Evolutionary conservation across 2,797 vertebrate genomes (phyloP).

Genomic region (Bucorvus abyssinicus): DNA sequence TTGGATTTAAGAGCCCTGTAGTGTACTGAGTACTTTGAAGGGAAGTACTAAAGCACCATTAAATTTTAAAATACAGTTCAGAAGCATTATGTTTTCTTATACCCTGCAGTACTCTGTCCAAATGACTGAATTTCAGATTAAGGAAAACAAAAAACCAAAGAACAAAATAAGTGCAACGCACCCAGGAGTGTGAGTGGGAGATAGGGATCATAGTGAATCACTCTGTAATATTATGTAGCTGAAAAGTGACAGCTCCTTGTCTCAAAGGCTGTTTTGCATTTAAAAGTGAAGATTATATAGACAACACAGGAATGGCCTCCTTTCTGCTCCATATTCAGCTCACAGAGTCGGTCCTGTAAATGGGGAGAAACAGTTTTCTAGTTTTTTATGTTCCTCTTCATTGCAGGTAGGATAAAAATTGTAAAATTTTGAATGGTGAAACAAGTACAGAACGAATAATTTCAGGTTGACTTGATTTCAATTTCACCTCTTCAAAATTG

Average conservation of each 20-base stretch:
- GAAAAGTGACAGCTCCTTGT: neutral
- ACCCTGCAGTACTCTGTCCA: neutral
- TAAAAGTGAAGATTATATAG: neutral
- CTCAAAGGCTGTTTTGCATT: neutral
- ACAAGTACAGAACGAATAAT: neutral
- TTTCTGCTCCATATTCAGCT: neutral
- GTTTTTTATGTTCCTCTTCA: neutral
- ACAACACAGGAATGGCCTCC: neutral
- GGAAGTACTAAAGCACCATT: neutral
- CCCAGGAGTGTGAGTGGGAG: neutral
- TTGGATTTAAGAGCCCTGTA: neutral
- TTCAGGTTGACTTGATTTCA: neutral
- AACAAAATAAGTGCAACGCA: neutral
- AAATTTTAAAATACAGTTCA: constrained; percentile 12
- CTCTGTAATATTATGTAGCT: neutral
- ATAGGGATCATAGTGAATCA: neutral
- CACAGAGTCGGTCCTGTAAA: neutral
- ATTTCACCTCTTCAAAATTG: neutral
- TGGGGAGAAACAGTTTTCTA: neutral
- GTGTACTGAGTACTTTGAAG: neutral
- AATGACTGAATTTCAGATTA: constrained; percentile 6
- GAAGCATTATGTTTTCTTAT: neutral
- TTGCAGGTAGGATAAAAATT: neutral
- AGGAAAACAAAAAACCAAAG: neutral
- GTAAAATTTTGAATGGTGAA: neutral